Evolutionary conservation across 1,140 invertebrate species (phyloP).

Genomic region (Drosophila funebris): DNA sequence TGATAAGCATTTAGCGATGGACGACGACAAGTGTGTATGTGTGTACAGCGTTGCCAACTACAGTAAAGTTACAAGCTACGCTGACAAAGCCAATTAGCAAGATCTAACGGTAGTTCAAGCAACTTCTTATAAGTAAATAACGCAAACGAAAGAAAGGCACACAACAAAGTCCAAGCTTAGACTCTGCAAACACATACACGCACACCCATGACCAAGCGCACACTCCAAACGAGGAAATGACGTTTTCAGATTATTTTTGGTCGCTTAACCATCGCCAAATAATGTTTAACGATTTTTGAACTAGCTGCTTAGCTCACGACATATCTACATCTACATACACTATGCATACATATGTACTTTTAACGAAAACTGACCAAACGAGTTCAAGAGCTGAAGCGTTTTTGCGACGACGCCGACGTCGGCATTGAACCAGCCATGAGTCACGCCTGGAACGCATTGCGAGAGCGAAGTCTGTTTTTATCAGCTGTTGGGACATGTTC

Average conservation of each 20-base stretch:
- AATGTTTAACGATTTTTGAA: slow-evolving; percentile 65
- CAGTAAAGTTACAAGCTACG: slow-evolving; percentile 35
- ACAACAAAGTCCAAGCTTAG: slow-evolving; percentile 36
- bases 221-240: slow-evolving; percentile 64
- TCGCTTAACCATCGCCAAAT: slow-evolving; percentile 48
- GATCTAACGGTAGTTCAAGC: slow-evolving; percentile 73
- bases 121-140: slow-evolving; percentile 72
- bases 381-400: slow-evolving; percentile 42
- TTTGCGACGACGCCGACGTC: slow-evolving; percentile 19
- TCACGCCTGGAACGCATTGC: slow-evolving; percentile 28
- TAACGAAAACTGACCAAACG: slow-evolving; percentile 67
- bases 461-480: slow-evolving; percentile 48
- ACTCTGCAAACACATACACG: slow-evolving; percentile 8
- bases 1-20: slow-evolving; percentile 32
- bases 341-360: slow-evolving; percentile 4
- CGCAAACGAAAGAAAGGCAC: slow-evolving; percentile 36
- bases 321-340: background rate
- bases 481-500: slow-evolving; percentile 48
- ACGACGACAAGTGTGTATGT: slow-evolving; percentile 9
- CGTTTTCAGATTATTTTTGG: slow-evolving; percentile 76
- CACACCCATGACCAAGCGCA: slow-evolving; percentile 9
- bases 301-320: slow-evolving; percentile 31
- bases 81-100: slow-evolving; percentile 69
- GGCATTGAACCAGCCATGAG: slow-evolving; percentile 55
- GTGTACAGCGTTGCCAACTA: slow-evolving; percentile 46